phyloP scores from a whole-genome alignment of 2,797 vertebrate species.

The Sardinella longiceps region DNA sequence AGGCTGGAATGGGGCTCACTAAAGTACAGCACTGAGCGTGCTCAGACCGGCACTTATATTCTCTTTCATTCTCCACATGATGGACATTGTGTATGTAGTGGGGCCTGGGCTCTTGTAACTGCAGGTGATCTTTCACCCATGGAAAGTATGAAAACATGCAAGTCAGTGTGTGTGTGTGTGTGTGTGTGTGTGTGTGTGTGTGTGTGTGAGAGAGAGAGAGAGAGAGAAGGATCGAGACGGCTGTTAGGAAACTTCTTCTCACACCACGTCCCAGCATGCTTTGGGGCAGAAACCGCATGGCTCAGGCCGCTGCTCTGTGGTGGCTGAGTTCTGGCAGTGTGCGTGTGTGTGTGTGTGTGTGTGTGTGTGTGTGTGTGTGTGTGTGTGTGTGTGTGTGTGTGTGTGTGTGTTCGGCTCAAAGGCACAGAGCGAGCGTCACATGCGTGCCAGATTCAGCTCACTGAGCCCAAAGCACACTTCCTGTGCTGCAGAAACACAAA shows the following conservation, averaged over 20 bases:
- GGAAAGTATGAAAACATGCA: neutral
- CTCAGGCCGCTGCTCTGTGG: neutral
- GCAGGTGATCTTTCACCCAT: neutral
- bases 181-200: slow-evolving; percentile 10
- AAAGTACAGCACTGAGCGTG: neutral
- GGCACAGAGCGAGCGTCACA: slow-evolving; percentile 56
- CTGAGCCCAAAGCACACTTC: slow-evolving; percentile 39
- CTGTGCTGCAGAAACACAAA: slow-evolving; percentile 39
- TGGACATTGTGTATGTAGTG: neutral
- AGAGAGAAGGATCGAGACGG: neutral
- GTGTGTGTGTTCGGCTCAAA: neutral
- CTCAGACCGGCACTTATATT: neutral
- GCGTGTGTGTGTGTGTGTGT: neutral
- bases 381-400: slow-evolving; percentile 1
- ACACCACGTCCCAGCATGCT: slow-evolving; percentile 66
- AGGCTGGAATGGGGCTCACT: neutral
- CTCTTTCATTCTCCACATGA: neutral
- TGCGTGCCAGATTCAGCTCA: slow-evolving; percentile 43
- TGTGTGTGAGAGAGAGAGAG: neutral
- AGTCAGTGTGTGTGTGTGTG: neutral
- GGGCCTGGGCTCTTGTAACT: neutral
- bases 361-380: slow-evolving; percentile 7
- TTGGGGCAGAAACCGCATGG: slow-evolving; percentile 65
- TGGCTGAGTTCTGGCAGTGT: neutral
- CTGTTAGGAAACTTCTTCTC: slow-evolving; percentile 11